A percentile compares a stretch with the other conserved stretches of the same genome.
Conservation (phyloP, 2,888 invertebrate species). For the Mellilla xanthometata region DNA sequence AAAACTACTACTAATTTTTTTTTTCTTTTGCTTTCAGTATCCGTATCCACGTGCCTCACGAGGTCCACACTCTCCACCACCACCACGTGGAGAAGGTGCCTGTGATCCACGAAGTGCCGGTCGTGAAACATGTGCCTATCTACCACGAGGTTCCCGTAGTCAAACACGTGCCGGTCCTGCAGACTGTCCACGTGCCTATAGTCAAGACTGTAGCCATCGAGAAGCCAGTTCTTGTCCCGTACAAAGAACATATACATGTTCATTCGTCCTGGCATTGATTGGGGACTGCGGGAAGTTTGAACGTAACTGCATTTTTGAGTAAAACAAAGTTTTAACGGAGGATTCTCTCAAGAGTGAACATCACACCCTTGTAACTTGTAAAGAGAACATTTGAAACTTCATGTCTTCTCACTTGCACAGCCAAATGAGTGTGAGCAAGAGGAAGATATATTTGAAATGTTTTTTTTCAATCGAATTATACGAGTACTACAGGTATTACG, state of each 20-base stretch:
- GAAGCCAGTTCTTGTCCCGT: slow-evolving; percentile 54
- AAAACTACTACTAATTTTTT: too few relatives aligned
- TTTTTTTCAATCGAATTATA: too few relatives aligned
- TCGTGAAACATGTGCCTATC: slow-evolving; percentile 84
- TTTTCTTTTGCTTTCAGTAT: slow-evolving; percentile 74
- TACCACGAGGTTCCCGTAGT: slow-evolving; percentile 77
- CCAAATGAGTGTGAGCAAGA: too few relatives aligned
- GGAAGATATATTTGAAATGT: too few relatives aligned
- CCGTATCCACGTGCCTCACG: slow-evolving; percentile 89
- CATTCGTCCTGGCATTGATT: slow-evolving; percentile 50
- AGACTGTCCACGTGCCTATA: slow-evolving; percentile 64
- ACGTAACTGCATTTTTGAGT: too few relatives aligned
- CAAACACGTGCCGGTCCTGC: slow-evolving; percentile 65
- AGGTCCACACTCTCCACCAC: slow-evolving; percentile 90
- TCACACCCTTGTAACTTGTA: too few relatives aligned
- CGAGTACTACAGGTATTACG: too few relatives aligned
- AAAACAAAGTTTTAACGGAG: too few relatives aligned
- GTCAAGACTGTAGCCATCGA: slow-evolving; percentile 61
- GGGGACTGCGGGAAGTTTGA: neutral
- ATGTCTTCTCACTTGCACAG: too few relatives aligned
- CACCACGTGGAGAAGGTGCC: slow-evolving; percentile 89
- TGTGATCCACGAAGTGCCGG: slow-evolving; percentile 77
- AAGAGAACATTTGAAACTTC: too few relatives aligned
- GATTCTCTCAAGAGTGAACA: too few relatives aligned
- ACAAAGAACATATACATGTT: slow-evolving; percentile 35